Percentiles rank a stretch among this genome's conserved stretches.
These are phyloP conservation scores for Stegana nigrithorax DNA, from an alignment of 2,888 invertebrate species.

Conservation along the genomic window DNA sequence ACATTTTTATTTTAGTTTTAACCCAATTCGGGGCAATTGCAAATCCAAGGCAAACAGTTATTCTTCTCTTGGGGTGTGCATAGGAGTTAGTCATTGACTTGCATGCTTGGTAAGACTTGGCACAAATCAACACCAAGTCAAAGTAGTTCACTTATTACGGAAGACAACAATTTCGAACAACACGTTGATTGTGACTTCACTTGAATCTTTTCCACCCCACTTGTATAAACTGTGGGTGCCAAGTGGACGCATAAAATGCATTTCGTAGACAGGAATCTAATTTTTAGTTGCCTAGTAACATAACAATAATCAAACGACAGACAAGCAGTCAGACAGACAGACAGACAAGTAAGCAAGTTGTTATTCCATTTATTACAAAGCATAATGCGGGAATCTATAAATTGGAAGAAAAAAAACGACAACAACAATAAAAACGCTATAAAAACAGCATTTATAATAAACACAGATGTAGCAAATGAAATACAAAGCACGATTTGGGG, in stretches of 20 bases:
- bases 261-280: constrained; percentile 11
- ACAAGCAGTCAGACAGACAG: no score
- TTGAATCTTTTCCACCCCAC: no score
- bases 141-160: no score
- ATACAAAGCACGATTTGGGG: background rate
- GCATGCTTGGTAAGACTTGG: no score
- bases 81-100: no score
- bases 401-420: background rate
- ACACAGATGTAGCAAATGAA: background rate
- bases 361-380: background rate
- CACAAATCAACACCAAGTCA: no score
- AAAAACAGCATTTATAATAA: background rate
- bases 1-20: background rate
- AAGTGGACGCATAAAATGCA: constrained; percentile 3
- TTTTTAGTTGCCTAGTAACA: background rate
- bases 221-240: no score
- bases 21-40: background rate
- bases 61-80: no score
- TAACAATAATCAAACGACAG: no score
- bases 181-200: no score
- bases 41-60: background rate
- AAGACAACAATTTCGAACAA: constrained; percentile 2
- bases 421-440: background rate
- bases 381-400: background rate
- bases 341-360: constrained; percentile 1